phyloP scores from a whole-genome alignment of 2,888 invertebrate species.

The Palloptera scutellata region DNA sequence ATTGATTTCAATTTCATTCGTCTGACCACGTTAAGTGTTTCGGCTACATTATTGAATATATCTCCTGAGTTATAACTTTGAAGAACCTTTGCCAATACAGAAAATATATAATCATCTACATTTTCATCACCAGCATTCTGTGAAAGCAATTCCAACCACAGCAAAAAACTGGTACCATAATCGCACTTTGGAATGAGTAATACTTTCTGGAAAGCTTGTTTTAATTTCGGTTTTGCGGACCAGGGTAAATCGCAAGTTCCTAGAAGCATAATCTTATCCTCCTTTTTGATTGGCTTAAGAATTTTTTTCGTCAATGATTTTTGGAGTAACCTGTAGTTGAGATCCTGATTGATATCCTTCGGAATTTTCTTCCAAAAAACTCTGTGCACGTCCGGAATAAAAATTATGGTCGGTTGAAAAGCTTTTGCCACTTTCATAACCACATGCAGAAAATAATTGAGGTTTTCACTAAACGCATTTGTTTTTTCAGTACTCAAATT shows the following conservation, averaged over 20 bases:
- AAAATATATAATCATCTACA: conserved; percentile 46
- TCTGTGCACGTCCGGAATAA: conserved; percentile 67
- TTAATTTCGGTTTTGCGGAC: conserved; percentile 60
- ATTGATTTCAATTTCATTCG: conserved; percentile 47
- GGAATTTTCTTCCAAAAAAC: conserved; percentile 67
- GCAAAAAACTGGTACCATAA: conserved; percentile 56
- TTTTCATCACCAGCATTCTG: conserved; percentile 45
- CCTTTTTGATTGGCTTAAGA: conserved; percentile 66
- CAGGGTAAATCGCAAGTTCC: conserved; percentile 68
- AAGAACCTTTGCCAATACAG: conserved; percentile 56
- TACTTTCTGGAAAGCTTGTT: conserved; percentile 55
- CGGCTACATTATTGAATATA: conserved; percentile 54
- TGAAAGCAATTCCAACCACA: conserved; percentile 55
- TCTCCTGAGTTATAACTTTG: conserved; percentile 58
- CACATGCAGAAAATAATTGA: conserved; percentile 71
- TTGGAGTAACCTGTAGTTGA: conserved; percentile 67
- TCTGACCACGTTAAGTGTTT: conserved; percentile 50
- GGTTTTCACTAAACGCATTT: conserved; percentile 68
- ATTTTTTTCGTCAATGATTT: conserved; percentile 66
- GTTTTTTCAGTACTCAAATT: conserved; percentile 73
- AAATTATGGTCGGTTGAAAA: conserved; percentile 71
- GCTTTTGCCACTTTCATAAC: conserved; percentile 70
- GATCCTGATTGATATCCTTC: conserved; percentile 51
- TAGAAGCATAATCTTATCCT: conserved; percentile 68
- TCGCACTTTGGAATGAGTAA: conserved; percentile 58